Conservation (phyloP, 2,797 vertebrate species). For the Gymnothorax javanicus region DNA sequence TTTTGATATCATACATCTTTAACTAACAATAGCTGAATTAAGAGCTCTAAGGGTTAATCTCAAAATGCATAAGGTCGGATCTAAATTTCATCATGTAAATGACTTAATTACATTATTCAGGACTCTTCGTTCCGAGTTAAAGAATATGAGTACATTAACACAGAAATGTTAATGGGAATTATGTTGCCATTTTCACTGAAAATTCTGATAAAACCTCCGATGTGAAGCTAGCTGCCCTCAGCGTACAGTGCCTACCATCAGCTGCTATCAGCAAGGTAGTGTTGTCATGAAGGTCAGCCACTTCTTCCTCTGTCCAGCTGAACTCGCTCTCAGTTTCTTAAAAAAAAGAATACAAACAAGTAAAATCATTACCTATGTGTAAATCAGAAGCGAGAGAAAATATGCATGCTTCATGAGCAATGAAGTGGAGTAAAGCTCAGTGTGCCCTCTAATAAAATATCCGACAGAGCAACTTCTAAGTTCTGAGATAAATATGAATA, state of each 20-base stretch:
- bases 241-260: constrained; percentile 73
- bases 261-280: constrained; percentile 84
- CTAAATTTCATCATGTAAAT: too few relatives aligned
- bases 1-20: too few relatives aligned
- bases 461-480: neutral
- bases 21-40: too few relatives aligned
- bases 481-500: neutral
- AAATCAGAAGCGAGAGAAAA: neutral
- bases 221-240: neutral
- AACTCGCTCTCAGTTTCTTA: constrained; percentile 76
- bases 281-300: constrained; percentile 77
- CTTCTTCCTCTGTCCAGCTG: constrained; percentile 87
- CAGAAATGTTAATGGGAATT: too few relatives aligned
- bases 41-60: too few relatives aligned
- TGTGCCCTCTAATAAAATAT: neutral
- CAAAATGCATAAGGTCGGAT: too few relatives aligned
- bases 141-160: neutral
- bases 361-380: neutral
- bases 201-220: neutral
- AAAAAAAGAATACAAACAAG: neutral
- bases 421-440: neutral
- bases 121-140: neutral
- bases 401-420: neutral
- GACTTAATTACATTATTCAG: neutral
- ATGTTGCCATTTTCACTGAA: too few relatives aligned